Base-by-base conservation (phyloP, 2,888 invertebrate species). In the Miltochrista miniata region DNA sequence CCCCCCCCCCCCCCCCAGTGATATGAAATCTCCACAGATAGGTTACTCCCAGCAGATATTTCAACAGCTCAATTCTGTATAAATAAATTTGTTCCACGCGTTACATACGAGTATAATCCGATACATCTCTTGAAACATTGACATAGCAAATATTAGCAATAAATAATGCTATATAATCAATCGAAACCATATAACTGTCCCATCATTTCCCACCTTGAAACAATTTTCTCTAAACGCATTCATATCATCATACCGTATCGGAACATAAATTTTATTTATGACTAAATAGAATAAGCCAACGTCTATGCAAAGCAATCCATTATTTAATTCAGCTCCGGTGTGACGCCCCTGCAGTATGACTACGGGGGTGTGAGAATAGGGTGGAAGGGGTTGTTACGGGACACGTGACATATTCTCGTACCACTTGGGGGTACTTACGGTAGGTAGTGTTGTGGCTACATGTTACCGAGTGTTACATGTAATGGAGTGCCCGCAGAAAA, bases 401-500 rank as follows among this genome's bases (percentile, higher is more conserved):
- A 80, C 83, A 79, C 73, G 83, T 85, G 87, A 88, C 88, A 87
- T 85, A 86, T 87, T 88, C 85, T 76, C 84, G 81, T 76, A 77
- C 70, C 79, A 72, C 83, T 64, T 74, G 81, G 79, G 80, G 72
- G 81, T 82, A 79, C 82, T 85, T 83, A 82, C 75, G 68, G 65
- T 63, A 68, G 74, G 70, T 79, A 78, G 74, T 76, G 76, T 74
- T 76, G 79, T 68, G 79, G 81, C 70, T 72, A 77, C 79, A 76
- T 69, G 61, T 60, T 54, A 62, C 78, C 76, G 79, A 73, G 73
- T 80, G 76, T 76, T 79, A 78, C 77, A 71, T 64, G 76, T 87
- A 86, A 86, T 83, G 78, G 79, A 83, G 79, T 76, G 69, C 71
- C 71, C 70, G 61, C 66, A 70, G 70, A 68, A 70, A 76, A 76